Percentiles rank a stretch among this genome's conserved stretches.
Conservation (phyloP, 2,888 invertebrate species). For the Luperina testacea region DNA sequence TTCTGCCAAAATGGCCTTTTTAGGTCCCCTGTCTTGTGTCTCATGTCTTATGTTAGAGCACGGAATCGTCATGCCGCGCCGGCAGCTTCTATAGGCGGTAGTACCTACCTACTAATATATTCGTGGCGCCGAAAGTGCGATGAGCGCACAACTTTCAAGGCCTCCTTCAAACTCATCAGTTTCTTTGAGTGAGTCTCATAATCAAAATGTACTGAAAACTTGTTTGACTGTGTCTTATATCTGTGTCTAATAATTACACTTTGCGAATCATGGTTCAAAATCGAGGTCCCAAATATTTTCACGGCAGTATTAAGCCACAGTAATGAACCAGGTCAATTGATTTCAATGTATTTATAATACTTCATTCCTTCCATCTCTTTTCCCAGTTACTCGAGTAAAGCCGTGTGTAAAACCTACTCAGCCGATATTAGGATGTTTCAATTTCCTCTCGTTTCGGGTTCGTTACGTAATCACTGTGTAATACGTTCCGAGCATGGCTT, state of each 20-base stretch:
- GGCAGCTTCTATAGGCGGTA: too few species aligned
- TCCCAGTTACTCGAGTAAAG: slow-evolving; percentile 32
- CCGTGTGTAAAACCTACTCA: slow-evolving; percentile 56
- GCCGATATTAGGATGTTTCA: slow-evolving; percentile 48
- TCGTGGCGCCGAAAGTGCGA: neutral
- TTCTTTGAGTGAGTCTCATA: neutral
- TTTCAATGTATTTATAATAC: slow-evolving; percentile 28
- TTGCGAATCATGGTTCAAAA: neutral
- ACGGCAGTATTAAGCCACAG: neutral
- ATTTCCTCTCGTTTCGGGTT: slow-evolving; percentile 47
- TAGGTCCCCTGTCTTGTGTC: too few species aligned
- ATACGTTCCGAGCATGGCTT: slow-evolving; percentile 55
- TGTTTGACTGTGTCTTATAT: neutral
- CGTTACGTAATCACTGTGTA: slow-evolving; percentile 54
- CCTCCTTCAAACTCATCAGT: neutral
- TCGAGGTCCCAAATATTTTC: neutral
- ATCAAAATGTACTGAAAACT: neutral
- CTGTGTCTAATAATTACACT: neutral
- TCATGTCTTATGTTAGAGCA: neutral
- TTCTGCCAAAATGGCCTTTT: too few species aligned
- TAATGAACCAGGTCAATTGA: slow-evolving; percentile 22
- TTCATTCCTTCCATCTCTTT: slow-evolving; percentile 7
- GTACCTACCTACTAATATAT: neutral
- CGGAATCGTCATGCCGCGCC: neutral
- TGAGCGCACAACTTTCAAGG: neutral